Base-by-base conservation (phyloP, 2,797 vertebrate genomes). In the Crenichthys baileyi region DNA sequence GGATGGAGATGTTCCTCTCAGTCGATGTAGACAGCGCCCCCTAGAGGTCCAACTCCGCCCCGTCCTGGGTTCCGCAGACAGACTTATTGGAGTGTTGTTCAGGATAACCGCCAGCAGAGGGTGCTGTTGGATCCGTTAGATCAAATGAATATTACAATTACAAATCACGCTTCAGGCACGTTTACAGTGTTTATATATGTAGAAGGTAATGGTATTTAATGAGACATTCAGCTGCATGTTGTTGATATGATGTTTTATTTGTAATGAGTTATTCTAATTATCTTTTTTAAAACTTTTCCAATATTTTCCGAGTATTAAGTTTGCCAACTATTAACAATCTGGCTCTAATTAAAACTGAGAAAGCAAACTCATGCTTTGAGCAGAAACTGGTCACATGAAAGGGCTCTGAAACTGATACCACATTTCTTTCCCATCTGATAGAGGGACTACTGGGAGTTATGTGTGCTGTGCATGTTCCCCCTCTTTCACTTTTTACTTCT, bases 401-500 rank as follows among this genome's bases (percentile, higher is more conserved):
- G 65, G 18, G 63, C 77, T 77, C 48, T 76, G 31, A 61, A 76
- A 63, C n/a, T 46, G 68, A 73, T 6, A 39, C 24, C 56, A 53
- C 75, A 20, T 72, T 73, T 55, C 71, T 78, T 51, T 56, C 15
- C 24, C 31, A 73, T 72, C 39, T 46, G n/a, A 76, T 72, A 12
- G 9, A 70, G 78, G 60, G 76, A 73, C 87, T 84, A 80, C 90
- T 91, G 89, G 89, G 58, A 83, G 86, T 90, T 83, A 87, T 88
- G 83, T 75, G 85, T 65, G 1, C 36, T 29, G 7, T 13, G 31
- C 70, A 74, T 58, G 76, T 63, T 78, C 76, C 16, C 75, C 48
- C 31, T 55, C 36, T 70, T 81, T 73, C 29, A 73, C 74, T 65
- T 81, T 73, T 50, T 36, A 79, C 39, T 58, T 29, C 31, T 78